Conservation (phyloP, 2,113 vertebrate genomes). For the Xyliphius kryptos region DNA sequence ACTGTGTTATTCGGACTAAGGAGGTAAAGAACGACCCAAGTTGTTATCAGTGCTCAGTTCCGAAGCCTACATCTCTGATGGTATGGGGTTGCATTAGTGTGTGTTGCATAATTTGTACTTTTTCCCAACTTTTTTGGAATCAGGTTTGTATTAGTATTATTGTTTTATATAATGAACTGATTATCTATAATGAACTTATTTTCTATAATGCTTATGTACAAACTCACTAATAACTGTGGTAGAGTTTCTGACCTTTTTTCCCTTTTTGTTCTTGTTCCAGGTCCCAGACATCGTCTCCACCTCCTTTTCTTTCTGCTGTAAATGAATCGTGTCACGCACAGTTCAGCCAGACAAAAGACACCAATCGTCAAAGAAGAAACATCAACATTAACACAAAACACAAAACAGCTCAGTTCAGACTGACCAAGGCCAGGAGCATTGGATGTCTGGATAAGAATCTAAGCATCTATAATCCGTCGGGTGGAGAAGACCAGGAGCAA, state of each 20-base stretch:
- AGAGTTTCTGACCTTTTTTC: constrained; percentile 27
- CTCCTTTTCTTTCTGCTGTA: constrained; percentile 69
- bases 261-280: constrained; percentile 64
- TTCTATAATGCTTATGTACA: too few relatives aligned
- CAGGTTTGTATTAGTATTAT: too few relatives aligned
- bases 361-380: constrained; percentile 62
- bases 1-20: too few relatives aligned
- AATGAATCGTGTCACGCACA: constrained; percentile 68
- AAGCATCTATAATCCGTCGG: constrained; percentile 69
- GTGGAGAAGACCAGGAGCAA: constrained; percentile 52
- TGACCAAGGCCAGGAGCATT: constrained; percentile 77
- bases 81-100: too few relatives aligned
- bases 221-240: too few relatives aligned
- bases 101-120: too few relatives aligned
- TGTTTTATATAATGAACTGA: too few relatives aligned
- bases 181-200: too few relatives aligned
- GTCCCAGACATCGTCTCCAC: constrained; percentile 84
- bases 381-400: constrained; percentile 65
- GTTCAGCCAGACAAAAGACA: constrained; percentile 78
- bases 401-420: constrained; percentile 55
- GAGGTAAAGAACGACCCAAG: too few relatives aligned
- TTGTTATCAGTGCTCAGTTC: too few relatives aligned
- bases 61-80: too few relatives aligned
- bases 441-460: constrained; percentile 79
- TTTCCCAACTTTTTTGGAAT: too few relatives aligned